A percentile compares a stretch with the other conserved stretches of the same genome.
Conservation (phyloP, 2,797 vertebrate genomes). For the Cheirogaleus major region DNA sequence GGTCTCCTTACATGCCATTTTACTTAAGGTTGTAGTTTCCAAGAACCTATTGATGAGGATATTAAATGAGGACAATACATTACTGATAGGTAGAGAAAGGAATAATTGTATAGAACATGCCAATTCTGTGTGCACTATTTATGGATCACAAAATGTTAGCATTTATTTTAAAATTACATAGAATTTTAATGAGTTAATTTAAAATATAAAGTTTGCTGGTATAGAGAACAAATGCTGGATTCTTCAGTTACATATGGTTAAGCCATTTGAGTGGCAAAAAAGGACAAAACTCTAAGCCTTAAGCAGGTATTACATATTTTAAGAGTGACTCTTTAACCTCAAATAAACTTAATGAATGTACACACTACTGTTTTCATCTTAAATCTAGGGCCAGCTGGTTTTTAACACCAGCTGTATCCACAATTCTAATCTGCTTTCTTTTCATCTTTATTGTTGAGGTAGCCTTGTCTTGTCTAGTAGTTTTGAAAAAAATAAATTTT, state of each 20-base stretch:
- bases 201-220: neutral
- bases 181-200: neutral
- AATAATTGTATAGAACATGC: neutral
- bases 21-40: neutral
- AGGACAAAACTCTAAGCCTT: neutral
- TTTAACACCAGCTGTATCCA: neutral
- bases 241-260: neutral
- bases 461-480: neutral
- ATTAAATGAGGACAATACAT: neutral
- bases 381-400: neutral
- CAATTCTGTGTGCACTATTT: neutral
- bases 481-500: neutral
- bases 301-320: neutral
- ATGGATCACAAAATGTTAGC: neutral
- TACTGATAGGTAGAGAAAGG: neutral
- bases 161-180: neutral
- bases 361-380: neutral
- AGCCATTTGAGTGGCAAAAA: neutral
- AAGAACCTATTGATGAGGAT: neutral
- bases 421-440: conserved; percentile 1
- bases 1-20: neutral
- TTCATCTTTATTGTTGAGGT: neutral
- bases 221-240: conserved; percentile 1
- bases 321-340: neutral
- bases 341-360: neutral